phyloP scores from a whole-genome alignment of 2,113 vertebrate species.

The Fulmarus glacialis region DNA sequence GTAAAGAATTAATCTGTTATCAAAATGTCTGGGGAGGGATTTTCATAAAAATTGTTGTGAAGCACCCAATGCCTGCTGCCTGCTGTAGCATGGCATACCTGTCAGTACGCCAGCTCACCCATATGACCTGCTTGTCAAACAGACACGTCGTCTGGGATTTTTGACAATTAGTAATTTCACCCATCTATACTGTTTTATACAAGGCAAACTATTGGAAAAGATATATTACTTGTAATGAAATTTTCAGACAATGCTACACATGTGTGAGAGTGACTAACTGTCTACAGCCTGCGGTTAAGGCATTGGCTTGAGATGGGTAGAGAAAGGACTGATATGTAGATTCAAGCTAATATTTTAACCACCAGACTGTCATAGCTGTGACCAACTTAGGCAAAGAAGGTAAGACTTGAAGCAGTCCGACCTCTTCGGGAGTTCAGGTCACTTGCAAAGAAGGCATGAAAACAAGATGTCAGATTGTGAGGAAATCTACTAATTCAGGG shows the following conservation, averaged over 20 bases:
- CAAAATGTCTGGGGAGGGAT: neutral
- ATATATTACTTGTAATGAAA: neutral
- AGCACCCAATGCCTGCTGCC: neutral
- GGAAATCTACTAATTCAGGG: neutral
- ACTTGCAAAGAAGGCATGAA: neutral
- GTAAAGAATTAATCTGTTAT: neutral
- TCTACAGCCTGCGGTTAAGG: neutral
- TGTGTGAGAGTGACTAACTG: neutral
- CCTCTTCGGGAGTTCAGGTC: neutral
- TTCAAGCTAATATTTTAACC: neutral
- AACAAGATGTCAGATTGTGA: rapidly evolving
- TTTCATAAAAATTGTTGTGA: neutral
- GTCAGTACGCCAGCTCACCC: neutral
- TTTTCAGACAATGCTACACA: neutral
- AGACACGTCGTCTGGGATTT: neutral
- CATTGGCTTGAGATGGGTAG: neutral
- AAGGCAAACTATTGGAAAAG: neutral
- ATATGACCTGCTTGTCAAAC: neutral
- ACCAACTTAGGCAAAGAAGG: neutral
- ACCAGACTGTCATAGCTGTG: neutral
- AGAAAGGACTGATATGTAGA: neutral
- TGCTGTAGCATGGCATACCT: neutral
- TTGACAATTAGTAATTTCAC: neutral
- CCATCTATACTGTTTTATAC: neutral
- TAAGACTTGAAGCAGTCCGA: neutral